A percentile compares a stretch with the other conserved stretches of the same genome.
phyloP scores from a whole-genome alignment of 1,140 invertebrate species.

The Drosophila tani region DNA sequence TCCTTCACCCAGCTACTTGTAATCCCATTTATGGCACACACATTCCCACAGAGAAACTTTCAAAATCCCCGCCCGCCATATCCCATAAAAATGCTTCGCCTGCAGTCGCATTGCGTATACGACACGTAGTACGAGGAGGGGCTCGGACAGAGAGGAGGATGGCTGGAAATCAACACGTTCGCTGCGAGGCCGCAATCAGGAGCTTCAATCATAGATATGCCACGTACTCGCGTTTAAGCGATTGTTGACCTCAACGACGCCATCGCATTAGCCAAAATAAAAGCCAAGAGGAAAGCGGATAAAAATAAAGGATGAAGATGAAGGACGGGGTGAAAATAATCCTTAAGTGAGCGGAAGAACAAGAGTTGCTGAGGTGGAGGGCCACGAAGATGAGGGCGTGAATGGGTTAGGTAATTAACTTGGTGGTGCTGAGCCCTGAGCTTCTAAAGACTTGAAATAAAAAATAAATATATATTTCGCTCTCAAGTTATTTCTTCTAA shows the following conservation, averaged over 20 bases:
- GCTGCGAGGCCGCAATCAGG: constrained; percentile 58
- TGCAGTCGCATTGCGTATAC: constrained; percentile 58
- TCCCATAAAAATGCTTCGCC: constrained; percentile 38
- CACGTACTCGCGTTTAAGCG: constrained; percentile 74
- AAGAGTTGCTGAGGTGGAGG: background rate
- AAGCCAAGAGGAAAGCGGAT: constrained; percentile 25
- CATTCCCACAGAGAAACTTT: background rate
- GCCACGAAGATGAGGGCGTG: constrained; percentile 14
- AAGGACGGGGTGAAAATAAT: constrained; percentile 22
- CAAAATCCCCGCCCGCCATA: background rate
- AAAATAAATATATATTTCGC: no score
- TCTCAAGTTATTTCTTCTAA: no score
- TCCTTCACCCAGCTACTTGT: constrained; percentile 14
- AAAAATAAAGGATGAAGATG: constrained; percentile 9
- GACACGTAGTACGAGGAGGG: constrained; percentile 14
- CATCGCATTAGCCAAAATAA: constrained; percentile 54
- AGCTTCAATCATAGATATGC: constrained; percentile 75
- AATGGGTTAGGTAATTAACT: constrained; percentile 32
- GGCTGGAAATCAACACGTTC: constrained; percentile 67
- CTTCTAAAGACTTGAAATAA: no score
- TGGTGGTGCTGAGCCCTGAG: background rate
- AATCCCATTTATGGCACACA: constrained; percentile 45
- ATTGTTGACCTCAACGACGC: constrained; percentile 72
- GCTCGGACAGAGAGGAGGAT: background rate
- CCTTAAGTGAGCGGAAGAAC: constrained; percentile 1